Percentiles rank a stretch among this genome's conserved stretches.
phyloP scores from a whole-genome alignment of 2,113 vertebrate species.

The Neodon shergylaensis region DNA sequence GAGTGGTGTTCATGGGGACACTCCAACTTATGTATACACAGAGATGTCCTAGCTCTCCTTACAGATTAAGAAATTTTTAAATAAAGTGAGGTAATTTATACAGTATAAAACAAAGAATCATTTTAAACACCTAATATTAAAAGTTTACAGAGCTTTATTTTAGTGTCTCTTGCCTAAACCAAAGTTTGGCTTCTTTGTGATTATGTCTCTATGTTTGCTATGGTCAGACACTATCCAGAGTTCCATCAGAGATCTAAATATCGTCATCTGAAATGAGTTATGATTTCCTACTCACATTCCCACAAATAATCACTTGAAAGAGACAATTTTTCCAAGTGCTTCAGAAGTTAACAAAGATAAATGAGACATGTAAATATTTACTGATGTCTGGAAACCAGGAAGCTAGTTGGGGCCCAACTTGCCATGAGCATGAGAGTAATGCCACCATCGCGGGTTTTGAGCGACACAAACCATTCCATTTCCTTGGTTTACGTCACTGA shows the following conservation, averaged over 20 bases:
- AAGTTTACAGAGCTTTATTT: neutral
- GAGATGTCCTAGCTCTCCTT: neutral
- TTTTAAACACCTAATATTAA: neutral
- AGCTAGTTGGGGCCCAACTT: neutral
- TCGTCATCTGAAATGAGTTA: conserved; percentile 33
- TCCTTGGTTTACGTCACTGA: neutral
- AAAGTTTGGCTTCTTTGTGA: neutral
- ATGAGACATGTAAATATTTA: conserved; percentile 65
- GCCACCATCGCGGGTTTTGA: neutral
- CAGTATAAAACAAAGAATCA: neutral
- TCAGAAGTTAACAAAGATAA: conserved; percentile 35
- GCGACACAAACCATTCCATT: neutral
- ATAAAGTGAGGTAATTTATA: neutral
- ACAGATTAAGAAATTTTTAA: too few relatives aligned
- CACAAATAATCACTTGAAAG: neutral
- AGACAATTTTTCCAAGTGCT: neutral
- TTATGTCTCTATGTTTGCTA: neutral
- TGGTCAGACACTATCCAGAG: neutral
- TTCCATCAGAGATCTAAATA: conserved; percentile 47
- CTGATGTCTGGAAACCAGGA: conserved; percentile 60
- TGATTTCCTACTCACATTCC: conserved; percentile 50
- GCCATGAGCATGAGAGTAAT: neutral
- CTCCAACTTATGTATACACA: neutral
- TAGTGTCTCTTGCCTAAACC: neutral
- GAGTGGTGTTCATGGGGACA: neutral